Evolutionary conservation across 2,113 vertebrate species (phyloP), one percentile per base, ranked within the genome.

Genomic region (Caretta caretta): DNA sequence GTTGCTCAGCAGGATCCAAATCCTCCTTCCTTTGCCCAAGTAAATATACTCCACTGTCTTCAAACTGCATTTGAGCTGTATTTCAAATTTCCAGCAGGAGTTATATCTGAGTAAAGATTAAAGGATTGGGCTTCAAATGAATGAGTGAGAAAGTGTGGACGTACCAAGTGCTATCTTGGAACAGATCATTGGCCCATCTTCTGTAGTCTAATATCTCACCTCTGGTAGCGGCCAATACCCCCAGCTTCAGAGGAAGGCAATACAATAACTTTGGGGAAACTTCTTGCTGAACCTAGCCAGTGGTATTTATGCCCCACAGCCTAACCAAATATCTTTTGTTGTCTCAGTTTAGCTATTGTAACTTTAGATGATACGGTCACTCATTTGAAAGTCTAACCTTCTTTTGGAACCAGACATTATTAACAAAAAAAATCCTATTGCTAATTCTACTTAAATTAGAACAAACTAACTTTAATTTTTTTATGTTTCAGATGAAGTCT

Each of bases 41-140:
- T 86, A 94, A 96, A 92, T 38, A 72, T 38, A 38, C 65, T 72
- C 35, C 86, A 91, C 97, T 93, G 93, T 95, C 92, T 95, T 95
- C 96, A 91, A 94, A 96, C 95, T 87, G 84, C 82, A 94, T 97
- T 94, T 92, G 86, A 97, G 95, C 96, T 94, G 87, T 91, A 57
- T 95, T 90, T 95, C 87, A 92, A 16, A 9, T 96, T 97, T 97
- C 93, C 86, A 92, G 78, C 89, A 84, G 94, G 91, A 94, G 76
- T 85, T 65, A 82, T 59, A 89, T 76, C 87, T 93, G 95, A 94
- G 87, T 93, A 94, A 89, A 54, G 20, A 54, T 54, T 54, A 54
- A 54, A 54, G 3, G 88, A 88, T 92, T 31, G 13, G 82, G 46
- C 86, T 96, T 96, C 81, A 90, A 92, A 95, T 89, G 46, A 94